phyloP scores from a whole-genome alignment of 2,888 invertebrate genomes.

The Thelaira solivaga region DNA sequence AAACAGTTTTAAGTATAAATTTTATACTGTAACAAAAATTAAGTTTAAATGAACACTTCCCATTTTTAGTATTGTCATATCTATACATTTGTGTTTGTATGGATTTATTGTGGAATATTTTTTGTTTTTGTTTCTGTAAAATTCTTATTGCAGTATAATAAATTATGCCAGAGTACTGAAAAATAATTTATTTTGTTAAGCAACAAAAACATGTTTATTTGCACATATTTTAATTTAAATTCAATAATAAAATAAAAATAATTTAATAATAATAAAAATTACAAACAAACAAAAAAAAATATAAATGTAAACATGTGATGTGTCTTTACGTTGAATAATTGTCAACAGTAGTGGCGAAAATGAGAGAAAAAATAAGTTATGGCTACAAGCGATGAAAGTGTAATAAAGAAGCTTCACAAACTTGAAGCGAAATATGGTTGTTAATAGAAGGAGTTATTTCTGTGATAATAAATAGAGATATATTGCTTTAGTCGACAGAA shows the following conservation, averaged over 20 bases:
- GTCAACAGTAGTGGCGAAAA: not conserved
- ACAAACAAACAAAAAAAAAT: too few species aligned
- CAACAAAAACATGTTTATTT: constrained; percentile 36
- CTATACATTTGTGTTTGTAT: not conserved
- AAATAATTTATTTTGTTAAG: constrained; percentile 50
- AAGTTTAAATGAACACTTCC: constrained; percentile 39
- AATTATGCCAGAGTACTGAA: constrained; percentile 39
- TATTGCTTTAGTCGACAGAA: too few species aligned
- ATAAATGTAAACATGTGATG: constrained; percentile 6
- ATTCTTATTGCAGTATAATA: constrained; percentile 38
- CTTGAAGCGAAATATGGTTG: too few species aligned
- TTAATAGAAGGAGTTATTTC: too few species aligned
- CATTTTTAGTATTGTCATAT: not conserved
- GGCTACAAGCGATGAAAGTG: too few species aligned
- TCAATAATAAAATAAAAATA: constrained; percentile 44
- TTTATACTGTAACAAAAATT: constrained; percentile 26
- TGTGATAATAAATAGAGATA: too few species aligned
- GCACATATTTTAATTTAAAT: constrained; percentile 48
- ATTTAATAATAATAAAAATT: too few species aligned
- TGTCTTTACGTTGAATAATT: not conserved
- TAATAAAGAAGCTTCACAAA: too few species aligned
- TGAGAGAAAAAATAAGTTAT: not conserved
- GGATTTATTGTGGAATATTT: not conserved
- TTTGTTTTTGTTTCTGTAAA: not conserved
- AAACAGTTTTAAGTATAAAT: constrained; percentile 26